These are phyloP conservation scores for Xestoiulus laeticollis DNA, from an alignment of 2,888 invertebrate genomes.

Conservation along the genomic window DNA sequence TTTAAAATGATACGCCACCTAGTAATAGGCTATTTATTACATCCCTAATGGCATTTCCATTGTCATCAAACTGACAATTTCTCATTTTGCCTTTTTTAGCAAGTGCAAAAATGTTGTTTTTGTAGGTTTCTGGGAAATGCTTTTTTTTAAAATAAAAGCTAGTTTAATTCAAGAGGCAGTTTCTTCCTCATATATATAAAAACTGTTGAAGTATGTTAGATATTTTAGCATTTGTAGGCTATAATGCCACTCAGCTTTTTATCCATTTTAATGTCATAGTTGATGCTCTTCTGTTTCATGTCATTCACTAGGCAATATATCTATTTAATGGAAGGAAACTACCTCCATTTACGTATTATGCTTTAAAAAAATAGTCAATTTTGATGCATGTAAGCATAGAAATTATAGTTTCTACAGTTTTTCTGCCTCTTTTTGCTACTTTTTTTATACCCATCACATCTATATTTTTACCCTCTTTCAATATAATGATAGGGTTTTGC, in stretches of 20 bases:
- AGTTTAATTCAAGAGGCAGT: neutral
- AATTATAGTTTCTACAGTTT: neutral
- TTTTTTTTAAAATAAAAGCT: neutral
- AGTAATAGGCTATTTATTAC: neutral
- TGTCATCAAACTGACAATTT: neutral
- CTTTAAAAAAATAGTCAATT: neutral
- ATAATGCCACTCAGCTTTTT: neutral
- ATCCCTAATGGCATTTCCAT: neutral
- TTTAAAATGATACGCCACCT: neutral
- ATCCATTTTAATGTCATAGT: neutral
- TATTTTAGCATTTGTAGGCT: neutral
- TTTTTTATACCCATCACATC: neutral
- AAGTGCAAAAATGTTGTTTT: neutral
- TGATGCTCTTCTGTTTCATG: constrained; percentile 16
- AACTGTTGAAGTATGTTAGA: neutral
- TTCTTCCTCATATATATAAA: neutral
- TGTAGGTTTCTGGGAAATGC: neutral
- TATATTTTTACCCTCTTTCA: neutral
- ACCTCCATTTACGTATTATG: neutral
- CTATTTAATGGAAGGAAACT: neutral
- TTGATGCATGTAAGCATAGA: neutral
- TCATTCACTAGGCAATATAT: neutral
- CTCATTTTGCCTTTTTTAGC: neutral
- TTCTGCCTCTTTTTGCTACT: neutral
- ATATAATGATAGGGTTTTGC: neutral